Evolutionary conservation across 2,797 vertebrate species (phyloP).

Genomic region (Adelosebastes latens): DNA sequence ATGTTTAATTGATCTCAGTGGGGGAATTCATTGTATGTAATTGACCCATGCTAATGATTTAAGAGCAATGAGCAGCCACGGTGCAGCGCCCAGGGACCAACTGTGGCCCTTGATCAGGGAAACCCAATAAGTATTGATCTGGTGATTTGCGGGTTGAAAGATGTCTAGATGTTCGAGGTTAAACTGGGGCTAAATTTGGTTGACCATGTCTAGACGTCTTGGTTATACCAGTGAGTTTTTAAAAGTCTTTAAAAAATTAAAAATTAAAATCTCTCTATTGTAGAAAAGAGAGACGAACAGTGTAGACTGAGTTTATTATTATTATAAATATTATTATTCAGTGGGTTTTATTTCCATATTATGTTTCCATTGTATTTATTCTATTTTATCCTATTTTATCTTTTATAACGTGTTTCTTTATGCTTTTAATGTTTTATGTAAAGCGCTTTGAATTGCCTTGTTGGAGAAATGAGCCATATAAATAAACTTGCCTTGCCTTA

Average conservation of each 20-base stretch:
- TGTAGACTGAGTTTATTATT: background rate
- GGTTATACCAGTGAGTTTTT: background rate
- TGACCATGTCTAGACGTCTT: background rate
- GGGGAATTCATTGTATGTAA: background rate
- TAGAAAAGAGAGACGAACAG: no score
- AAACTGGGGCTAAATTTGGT: background rate
- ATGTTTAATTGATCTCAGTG: constrained; percentile 16
- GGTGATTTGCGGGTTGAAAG: background rate
- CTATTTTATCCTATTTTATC: background rate
- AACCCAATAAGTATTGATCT: constrained; percentile 14
- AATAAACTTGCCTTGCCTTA: background rate
- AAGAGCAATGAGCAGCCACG: background rate
- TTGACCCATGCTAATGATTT: constrained; percentile 17
- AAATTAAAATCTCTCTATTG: background rate
- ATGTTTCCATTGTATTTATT: background rate
- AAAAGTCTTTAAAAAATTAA: no score
- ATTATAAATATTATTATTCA: background rate
- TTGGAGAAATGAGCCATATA: background rate
- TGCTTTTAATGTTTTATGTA: background rate
- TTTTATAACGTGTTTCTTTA: background rate
- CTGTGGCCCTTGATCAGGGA: background rate
- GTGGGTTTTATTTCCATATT: background rate
- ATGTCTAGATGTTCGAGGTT: background rate
- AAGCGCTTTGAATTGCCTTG: background rate
- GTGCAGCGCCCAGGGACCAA: background rate